Evolutionary conservation across 2,113 vertebrate species (phyloP), one percentile per base, ranked within the genome.

Genomic region (Promerops cafer): DNA sequence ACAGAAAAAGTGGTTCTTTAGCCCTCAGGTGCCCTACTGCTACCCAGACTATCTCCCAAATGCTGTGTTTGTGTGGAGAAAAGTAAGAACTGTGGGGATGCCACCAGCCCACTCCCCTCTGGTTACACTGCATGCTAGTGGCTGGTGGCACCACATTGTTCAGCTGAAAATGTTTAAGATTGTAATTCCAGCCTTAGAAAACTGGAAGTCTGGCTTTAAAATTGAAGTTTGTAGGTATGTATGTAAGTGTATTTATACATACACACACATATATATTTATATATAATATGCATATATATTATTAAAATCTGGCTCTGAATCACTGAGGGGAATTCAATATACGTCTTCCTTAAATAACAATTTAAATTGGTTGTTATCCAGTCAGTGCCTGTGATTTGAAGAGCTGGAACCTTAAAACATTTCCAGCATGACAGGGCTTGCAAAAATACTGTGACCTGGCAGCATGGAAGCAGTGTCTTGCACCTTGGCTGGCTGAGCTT

Each of bases 401-500:
- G 77, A 89, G 35, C 52, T 92, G 83, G 33, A 90, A 69, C 71
- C 54, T 89, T 87, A 82, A 81, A 71, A 69, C 45, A n/a, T 56
- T 75, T 92, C 52, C 57, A 54, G 72, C 60, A 5, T 83, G 39
- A 52, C 76, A 60, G 40, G 15, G 21, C 52, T 90, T 77, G 45
- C 64, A 71, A 70, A 80, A 85, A 64, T 28, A 37, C 33, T 31
- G 53, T 16, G 71, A 76, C 84, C 63, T 93, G 93, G 61, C 61
- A 91, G 45, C 15, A 7, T 4, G 37, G 76, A 64, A 76, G 64
- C 39, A 2, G 20, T 4, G 2, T 75, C 53, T 56, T 87, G 65
- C 84, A 79, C 63, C 44, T 80, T 70, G 92, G 68, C 63, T 91
- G 86, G 72, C 76, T 87, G 89, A 7, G 74, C 87, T 91, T 64